These are phyloP conservation scores for Galago senegalensis DNA, from an alignment of 2,797 vertebrate species.

Conservation along the genomic window DNA sequence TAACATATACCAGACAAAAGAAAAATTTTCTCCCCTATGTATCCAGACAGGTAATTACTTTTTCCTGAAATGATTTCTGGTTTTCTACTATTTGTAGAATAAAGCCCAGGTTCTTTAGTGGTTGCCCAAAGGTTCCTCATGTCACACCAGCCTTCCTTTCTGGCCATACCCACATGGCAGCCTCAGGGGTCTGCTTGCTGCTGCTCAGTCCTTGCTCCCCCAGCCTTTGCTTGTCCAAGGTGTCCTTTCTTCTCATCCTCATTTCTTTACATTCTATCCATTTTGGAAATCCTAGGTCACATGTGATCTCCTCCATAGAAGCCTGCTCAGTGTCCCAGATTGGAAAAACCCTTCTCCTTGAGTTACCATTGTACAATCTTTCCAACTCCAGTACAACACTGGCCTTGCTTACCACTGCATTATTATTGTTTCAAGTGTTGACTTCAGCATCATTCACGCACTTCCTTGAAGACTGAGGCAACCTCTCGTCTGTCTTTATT, in stretches of 20 bases:
- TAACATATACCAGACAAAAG: constrained; percentile 45
- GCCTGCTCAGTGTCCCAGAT: not conserved
- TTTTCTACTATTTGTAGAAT: constrained; percentile 26
- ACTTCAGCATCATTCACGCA: not conserved
- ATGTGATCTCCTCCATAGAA: not conserved
- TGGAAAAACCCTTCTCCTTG: not conserved
- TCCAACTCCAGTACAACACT: not conserved
- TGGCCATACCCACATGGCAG: not conserved
- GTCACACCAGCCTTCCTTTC: not conserved
- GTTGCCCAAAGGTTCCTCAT: not conserved
- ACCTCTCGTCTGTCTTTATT: not conserved
- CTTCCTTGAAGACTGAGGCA: not conserved
- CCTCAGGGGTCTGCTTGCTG: not conserved
- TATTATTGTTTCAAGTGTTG: not conserved
- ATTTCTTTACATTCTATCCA: not conserved
- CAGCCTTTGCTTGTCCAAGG: not conserved
- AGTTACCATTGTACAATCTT: not conserved
- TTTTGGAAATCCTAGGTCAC: constrained; percentile 13
- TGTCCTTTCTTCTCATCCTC: not conserved
- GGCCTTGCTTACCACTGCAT: not conserved
- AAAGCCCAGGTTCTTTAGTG: not conserved
- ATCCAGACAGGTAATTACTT: not conserved
- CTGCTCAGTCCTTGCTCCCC: not conserved
- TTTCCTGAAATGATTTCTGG: constrained; percentile 34
- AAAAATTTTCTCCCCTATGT: not conserved